phyloP scores from a whole-genome alignment of 2,888 invertebrate species.

The Nomada fabriciana region DNA sequence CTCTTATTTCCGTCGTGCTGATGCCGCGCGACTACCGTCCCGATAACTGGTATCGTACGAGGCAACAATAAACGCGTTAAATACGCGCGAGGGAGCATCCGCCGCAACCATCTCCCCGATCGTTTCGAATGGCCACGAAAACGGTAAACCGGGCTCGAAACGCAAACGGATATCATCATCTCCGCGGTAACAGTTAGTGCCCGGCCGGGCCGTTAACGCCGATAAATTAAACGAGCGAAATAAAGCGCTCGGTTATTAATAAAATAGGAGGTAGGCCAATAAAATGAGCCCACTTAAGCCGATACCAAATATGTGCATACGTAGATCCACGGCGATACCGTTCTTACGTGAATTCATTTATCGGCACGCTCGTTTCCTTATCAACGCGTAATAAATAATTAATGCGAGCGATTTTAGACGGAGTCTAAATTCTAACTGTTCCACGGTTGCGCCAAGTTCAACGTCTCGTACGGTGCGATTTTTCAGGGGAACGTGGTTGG shows the following conservation, averaged over 20 bases:
- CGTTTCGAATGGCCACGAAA: not conserved
- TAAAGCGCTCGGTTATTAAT: not conserved
- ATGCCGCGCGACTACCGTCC: slow-evolving; percentile 5
- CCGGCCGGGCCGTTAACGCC: not conserved
- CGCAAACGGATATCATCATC: not conserved
- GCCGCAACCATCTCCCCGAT: not conserved
- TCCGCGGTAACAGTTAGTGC: not conserved
- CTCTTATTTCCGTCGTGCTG: slow-evolving; percentile 41
- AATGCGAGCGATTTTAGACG: not conserved
- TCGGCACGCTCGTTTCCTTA: not conserved
- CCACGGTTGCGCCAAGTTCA: not conserved
- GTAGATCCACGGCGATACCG: not conserved
- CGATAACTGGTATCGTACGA: not conserved
- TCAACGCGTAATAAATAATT: not conserved
- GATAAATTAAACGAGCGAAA: not conserved
- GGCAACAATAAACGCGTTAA: slow-evolving; percentile 20
- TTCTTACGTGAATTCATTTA: not conserved
- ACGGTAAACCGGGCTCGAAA: not conserved
- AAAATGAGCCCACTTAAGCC: not conserved
- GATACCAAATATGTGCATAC: not conserved
- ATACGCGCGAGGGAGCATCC: not conserved
- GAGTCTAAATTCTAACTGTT: not conserved
- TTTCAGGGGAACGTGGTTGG: not conserved
- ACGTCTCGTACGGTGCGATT: not conserved
- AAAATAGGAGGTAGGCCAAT: not conserved